Evolutionary conservation across 2,113 vertebrate genomes (phyloP), one percentile per base, ranked within the genome.

Genomic region (Rhynchopsitta pachyrhyncha): DNA sequence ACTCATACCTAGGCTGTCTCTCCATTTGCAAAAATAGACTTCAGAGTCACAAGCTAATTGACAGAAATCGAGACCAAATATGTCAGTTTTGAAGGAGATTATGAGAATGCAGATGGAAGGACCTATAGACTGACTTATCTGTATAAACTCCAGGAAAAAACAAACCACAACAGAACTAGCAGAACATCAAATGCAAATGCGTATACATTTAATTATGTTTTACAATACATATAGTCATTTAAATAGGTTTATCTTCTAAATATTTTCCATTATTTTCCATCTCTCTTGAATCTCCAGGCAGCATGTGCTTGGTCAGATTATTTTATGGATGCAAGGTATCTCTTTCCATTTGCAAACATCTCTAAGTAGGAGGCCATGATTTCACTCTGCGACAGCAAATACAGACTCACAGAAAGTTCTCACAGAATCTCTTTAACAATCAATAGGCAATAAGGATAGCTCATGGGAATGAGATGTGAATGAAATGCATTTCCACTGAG

Each of bases 361-460:
- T 92, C 73, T 12, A 60, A 84, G 60, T 28, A 68, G 33, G 39
- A 73, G 52, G 27, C 37, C 39, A 35, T 1, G 11, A 67, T 17
- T 74, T 42, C 35, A 44, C 22, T 71, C 35, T 44, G 62, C 35
- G 75, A 29, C 0, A 7, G 17, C 73, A 91, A 67, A 86, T 9
- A 69, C 1, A 64, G 23, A 69, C 19, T 7, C 47, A 64, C 20
- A 47, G n/a, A 63, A 70, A 81, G 23, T 24, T 81, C 71, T 46
- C 73, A 2, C 4, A 55, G 20, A 62, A 77, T 24, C 55, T 42
- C 64, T 53, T 49, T 31, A 60, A 7, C 1, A 0, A 0, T 47
- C 66, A 66, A 70, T 68, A 46, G 89, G 39, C 70, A 84, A 1
- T 44, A 44, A 46, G 28, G 57, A 84, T 49, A 35, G 39, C 27